Conservation (phyloP, 2,888 invertebrate genomes). For the Malthinus seriepunctatus region DNA sequence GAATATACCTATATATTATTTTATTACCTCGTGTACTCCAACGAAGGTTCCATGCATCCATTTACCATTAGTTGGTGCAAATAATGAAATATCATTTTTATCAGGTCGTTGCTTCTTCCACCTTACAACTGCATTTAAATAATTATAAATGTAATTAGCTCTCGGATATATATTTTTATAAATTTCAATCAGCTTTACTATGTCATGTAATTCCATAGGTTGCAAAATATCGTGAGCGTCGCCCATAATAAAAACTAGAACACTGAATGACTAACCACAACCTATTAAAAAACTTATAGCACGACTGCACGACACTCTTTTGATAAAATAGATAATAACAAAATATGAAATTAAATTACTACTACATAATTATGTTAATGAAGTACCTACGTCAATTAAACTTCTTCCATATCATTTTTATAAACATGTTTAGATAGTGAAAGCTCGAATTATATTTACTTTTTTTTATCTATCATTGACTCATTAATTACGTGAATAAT, state of each 20-base stretch:
- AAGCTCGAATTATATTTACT: no score
- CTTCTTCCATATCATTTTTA: no score
- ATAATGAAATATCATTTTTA: conserved; percentile 47
- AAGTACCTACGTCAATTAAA: no score
- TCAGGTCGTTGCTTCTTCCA: conserved; percentile 42
- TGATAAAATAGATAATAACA: no score
- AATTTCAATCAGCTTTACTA: conserved; percentile 41
- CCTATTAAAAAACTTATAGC: background rate
- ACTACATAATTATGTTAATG: no score
- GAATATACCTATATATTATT: no score
- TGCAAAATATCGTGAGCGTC: conserved; percentile 35
- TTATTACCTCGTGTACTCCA: conserved; percentile 33
- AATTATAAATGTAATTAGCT: conserved; percentile 48
- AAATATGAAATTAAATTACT: no score
- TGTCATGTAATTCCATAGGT: conserved; percentile 41
- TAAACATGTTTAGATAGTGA: no score
- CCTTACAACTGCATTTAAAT: conserved; percentile 50
- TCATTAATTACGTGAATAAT: no score
- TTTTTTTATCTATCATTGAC: no score
- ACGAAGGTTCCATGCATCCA: conserved; percentile 50
- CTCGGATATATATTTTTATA: conserved; percentile 47
- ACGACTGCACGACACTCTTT: background rate
- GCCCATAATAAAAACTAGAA: background rate
- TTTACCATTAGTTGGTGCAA: conserved; percentile 52
- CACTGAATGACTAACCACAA: conserved; percentile 1